A percentile compares a stretch with the other conserved stretches of the same genome.
Evolutionary conservation across 2,797 vertebrate species (phyloP).

Genomic region (Cheirogaleus major): DNA sequence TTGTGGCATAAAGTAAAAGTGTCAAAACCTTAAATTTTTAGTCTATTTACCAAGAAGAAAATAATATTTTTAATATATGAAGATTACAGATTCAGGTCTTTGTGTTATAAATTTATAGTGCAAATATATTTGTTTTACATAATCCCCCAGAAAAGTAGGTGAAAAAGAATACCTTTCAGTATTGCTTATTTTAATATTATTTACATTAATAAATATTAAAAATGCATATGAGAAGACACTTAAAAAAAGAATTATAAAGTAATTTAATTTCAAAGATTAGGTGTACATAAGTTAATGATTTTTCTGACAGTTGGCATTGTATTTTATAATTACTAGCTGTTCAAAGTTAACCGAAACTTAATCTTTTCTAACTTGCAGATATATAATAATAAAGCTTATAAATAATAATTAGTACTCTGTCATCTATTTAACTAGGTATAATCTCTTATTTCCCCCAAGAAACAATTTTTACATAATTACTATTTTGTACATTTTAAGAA

Average conservation of each 20-base stretch:
- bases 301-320: conserved; percentile 57
- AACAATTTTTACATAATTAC: conserved; percentile 63
- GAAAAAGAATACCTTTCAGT: background rate
- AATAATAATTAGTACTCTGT: conserved; percentile 75
- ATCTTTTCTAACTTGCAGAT: conserved; percentile 65
- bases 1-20: background rate
- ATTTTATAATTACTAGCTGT: conserved; percentile 71
- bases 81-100: background rate
- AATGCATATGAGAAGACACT: background rate
- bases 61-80: background rate
- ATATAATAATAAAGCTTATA: conserved; percentile 70
- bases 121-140: background rate
- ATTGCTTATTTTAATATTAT: conserved; percentile 21
- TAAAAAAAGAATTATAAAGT: conserved; percentile 19
- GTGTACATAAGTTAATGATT: conserved; percentile 48
- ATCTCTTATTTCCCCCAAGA: conserved; percentile 58
- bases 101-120: background rate
- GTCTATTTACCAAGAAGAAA: background rate
- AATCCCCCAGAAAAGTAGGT: background rate
- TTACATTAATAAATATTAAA: conserved; percentile 53
- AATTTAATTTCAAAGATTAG: conserved; percentile 65
- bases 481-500: conserved; percentile 57
- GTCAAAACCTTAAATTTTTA: background rate
- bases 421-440: conserved; percentile 60
- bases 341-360: conserved; percentile 70